Evolutionary conservation across 1,140 invertebrate genomes (phyloP).

Genomic region (Paracyclopina nana): DNA sequence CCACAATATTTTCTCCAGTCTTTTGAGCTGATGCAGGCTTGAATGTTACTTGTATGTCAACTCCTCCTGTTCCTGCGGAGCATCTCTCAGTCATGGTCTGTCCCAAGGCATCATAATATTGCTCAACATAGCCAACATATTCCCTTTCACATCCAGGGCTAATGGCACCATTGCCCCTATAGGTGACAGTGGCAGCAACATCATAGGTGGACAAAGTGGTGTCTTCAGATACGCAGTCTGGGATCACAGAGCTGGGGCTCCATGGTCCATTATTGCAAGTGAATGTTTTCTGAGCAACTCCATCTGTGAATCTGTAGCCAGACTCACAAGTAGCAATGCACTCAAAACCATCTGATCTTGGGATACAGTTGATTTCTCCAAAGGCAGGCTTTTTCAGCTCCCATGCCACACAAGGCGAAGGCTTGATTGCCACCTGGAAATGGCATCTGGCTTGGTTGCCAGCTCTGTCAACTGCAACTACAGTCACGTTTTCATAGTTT

Average conservation of each 20-base stretch:
- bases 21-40: constrained; percentile 50
- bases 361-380: constrained; percentile 65
- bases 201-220: constrained; percentile 83
- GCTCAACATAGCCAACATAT: constrained; percentile 59
- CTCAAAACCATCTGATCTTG: constrained; percentile 43
- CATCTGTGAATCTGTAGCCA: constrained; percentile 78
- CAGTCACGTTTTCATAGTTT: constrained; percentile 83
- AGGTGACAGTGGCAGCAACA: constrained; percentile 64
- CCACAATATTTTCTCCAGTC: constrained; percentile 61
- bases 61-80: constrained; percentile 57
- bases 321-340: constrained; percentile 75
- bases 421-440: constrained; percentile 82
- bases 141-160: constrained; percentile 56
- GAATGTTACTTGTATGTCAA: constrained; percentile 83
- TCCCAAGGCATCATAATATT: constrained; percentile 59
- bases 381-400: constrained; percentile 67
- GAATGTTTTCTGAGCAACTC: constrained; percentile 62
- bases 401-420: constrained; percentile 83
- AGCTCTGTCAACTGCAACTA: constrained; percentile 64
- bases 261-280: constrained; percentile 52
- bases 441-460: constrained; percentile 75
- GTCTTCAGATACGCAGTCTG: constrained; percentile 81
- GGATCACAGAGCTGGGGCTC: constrained; percentile 62
- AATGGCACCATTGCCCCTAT: constrained; percentile 69
- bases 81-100: constrained; percentile 65